Percentiles rank a stretch among this genome's conserved stretches.
phyloP scores from a whole-genome alignment of 2,113 vertebrate genomes.

The Takifugu flavidus region DNA sequence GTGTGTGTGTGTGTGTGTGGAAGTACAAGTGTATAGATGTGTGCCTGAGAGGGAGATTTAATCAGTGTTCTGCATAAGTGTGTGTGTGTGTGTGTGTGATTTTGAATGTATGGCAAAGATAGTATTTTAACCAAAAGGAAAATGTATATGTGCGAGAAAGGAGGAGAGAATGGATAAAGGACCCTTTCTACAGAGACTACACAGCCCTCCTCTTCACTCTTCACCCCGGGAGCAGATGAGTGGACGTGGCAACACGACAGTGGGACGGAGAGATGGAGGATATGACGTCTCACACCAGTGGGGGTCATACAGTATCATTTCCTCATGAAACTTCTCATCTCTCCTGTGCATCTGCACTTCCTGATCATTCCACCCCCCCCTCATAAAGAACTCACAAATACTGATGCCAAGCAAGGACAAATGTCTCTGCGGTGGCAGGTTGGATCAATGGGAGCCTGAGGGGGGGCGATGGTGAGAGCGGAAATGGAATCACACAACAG shows the following conservation, averaged over 20 bases:
- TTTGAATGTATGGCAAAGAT: constrained; percentile 54
- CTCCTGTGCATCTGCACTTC: constrained; percentile 22
- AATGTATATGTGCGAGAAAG: constrained; percentile 22
- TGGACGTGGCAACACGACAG: constrained; percentile 33
- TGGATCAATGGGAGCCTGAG: too few relatives aligned
- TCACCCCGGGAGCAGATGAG: constrained; percentile 37
- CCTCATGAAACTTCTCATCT: constrained; percentile 8
- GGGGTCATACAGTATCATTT: constrained; percentile 11
- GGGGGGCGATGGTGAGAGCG: constrained; percentile 6
- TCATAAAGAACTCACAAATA: constrained; percentile 10
- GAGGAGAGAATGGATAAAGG: constrained; percentile 37
- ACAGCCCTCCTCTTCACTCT: constrained; percentile 37
- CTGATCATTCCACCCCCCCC: constrained; percentile 15
- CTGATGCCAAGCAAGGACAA: constrained; percentile 19
- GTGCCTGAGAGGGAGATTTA: constrained; percentile 26
- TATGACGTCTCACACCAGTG: constrained; percentile 10
- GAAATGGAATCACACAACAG: constrained; percentile 1
- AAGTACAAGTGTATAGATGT: constrained; percentile 26
- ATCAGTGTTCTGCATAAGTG: constrained; percentile 49
- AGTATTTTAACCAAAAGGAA: constrained; percentile 58
- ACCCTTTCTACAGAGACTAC: constrained; percentile 49
- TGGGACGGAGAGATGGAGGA: constrained; percentile 35
- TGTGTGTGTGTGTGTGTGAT: constrained; percentile 2
- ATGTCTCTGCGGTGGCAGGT: neutral
- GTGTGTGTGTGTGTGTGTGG: constrained; percentile 1